These are phyloP conservation scores for Sylvia atricapilla DNA, from an alignment of 2,113 vertebrate species.

Conservation along the genomic window DNA sequence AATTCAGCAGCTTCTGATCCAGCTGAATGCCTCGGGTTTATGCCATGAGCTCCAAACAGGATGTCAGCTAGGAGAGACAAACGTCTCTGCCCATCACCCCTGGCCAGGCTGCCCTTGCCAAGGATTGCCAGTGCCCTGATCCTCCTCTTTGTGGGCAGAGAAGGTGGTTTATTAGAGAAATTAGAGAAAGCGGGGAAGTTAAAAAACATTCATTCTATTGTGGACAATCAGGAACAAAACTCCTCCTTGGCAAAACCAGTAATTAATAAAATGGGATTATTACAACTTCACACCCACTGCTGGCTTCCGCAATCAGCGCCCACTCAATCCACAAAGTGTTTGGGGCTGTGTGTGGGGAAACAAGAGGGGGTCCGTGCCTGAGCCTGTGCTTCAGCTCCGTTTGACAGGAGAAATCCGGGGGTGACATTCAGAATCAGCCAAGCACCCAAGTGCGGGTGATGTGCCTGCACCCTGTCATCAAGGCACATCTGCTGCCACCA, in stretches of 20 bases:
- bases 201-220: background rate
- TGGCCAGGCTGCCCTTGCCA: background rate
- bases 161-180: background rate
- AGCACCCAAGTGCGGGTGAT: background rate
- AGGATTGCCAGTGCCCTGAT: background rate
- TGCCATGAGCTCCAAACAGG: background rate
- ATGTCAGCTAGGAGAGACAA: background rate
- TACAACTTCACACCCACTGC: slow-evolving; percentile 31
- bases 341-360: background rate
- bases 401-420: background rate
- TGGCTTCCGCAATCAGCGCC: slow-evolving; percentile 3
- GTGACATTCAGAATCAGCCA: background rate
- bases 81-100: background rate
- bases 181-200: background rate
- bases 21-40: background rate
- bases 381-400: background rate
- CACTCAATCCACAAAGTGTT: background rate
- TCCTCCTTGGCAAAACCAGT: background rate
- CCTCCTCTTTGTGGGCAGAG: background rate
- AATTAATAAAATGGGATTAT: slow-evolving; percentile 50
- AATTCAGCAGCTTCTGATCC: background rate
- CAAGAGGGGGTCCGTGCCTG: background rate
- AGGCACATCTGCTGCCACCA: slow-evolving; percentile 53
- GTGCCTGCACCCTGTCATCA: slow-evolving; percentile 31
- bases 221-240: background rate